Evolutionary conservation across 1,140 invertebrate genomes (phyloP).

Genomic region (Aphaenogaster ashmeadi): DNA sequence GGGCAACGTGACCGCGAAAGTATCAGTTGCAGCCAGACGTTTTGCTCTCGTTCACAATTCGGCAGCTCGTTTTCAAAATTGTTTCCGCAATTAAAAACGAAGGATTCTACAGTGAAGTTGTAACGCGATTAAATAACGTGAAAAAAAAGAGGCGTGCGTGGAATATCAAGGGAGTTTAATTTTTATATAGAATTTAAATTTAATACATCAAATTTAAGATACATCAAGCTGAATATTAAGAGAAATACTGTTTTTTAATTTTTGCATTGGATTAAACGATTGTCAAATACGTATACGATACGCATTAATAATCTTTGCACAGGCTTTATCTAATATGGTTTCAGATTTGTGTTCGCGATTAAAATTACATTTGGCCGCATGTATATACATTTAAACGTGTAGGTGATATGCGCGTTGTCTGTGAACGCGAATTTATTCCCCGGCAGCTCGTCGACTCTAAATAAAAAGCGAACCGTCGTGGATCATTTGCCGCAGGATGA

Average conservation of each 20-base stretch:
- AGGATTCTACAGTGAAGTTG: not conserved
- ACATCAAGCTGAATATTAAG: not conserved
- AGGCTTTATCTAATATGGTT: not conserved
- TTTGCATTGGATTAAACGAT: not conserved
- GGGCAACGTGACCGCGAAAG: slow-evolving; percentile 33
- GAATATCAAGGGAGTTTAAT: not conserved
- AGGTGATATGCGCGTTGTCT: slow-evolving; percentile 15
- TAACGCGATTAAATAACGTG: too few species aligned
- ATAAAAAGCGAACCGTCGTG: slow-evolving; percentile 71
- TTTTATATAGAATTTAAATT: not conserved
- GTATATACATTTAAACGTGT: slow-evolving; percentile 2
- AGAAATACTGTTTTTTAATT: not conserved
- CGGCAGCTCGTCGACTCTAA: slow-evolving; percentile 55
- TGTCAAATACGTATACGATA: not conserved
- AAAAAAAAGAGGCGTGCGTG: not conserved
- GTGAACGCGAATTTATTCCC: slow-evolving; percentile 59
- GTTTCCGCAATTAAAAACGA: not conserved
- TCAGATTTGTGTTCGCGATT: not conserved
- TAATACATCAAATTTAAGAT: not conserved
- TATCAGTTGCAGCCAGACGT: slow-evolving; percentile 20
- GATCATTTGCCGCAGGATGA: slow-evolving; percentile 76
- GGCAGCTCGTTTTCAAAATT: not conserved
- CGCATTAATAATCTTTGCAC: not conserved
- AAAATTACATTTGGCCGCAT: not conserved
- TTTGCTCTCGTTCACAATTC: slow-evolving; percentile 5